Percentiles rank a stretch among this genome's conserved stretches.
phyloP scores from a whole-genome alignment of 2,797 vertebrate species.

The Intellagama lesueurii region DNA sequence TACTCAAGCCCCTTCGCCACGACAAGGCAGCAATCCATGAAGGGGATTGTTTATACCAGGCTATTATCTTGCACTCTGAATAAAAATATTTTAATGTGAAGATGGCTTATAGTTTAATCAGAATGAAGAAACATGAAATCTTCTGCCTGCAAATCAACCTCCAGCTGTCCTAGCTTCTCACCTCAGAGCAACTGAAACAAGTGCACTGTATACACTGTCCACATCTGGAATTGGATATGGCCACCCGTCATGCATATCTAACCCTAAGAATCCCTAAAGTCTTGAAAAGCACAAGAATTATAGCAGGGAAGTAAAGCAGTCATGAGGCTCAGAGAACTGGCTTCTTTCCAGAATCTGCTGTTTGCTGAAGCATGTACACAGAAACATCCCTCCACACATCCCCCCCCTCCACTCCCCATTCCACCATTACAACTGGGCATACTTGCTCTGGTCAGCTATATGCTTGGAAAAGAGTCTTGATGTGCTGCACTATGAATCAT shows the following conservation, averaged over 20 bases:
- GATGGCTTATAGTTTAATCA: neutral
- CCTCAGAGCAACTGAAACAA: neutral
- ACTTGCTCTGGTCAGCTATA: accelerated
- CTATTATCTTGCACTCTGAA: neutral
- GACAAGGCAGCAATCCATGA: too few species aligned
- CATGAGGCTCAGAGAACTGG: neutral
- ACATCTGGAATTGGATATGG: neutral
- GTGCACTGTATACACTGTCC: neutral
- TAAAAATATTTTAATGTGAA: slow-evolving; percentile 3
- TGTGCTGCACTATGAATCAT: neutral
- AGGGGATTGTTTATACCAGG: neutral
- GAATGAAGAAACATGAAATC: neutral
- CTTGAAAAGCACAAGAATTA: neutral
- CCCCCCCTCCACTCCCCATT: neutral
- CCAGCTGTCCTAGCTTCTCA: neutral
- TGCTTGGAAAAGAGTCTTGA: neutral
- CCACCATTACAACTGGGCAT: neutral
- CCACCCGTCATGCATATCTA: neutral
- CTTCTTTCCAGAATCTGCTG: accelerated
- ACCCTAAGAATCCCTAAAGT: neutral
- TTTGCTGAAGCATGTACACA: neutral
- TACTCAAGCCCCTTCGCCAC: too few species aligned
- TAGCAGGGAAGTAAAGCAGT: neutral
- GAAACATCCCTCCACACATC: neutral
- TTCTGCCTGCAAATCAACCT: neutral